Base-by-base conservation (phyloP, 2,888 invertebrate genomes). In the Protodeltote pygarga region DNA sequence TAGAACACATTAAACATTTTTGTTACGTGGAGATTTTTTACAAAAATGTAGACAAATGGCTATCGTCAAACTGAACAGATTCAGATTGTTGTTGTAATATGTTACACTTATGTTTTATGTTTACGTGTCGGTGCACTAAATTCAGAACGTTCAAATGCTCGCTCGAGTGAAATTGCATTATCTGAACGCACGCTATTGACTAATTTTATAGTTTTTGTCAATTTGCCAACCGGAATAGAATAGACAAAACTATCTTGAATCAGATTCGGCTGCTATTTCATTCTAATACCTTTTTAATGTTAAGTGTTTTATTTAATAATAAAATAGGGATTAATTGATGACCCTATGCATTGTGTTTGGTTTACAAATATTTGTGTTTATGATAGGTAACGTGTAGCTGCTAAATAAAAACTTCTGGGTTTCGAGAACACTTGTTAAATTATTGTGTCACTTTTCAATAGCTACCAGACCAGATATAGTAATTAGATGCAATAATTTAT, bases 181-280 rank as follows among this genome's bases (percentile, higher is more conserved):
- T 65, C 50, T 46, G 39, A 41, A 55, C 33, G 45, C 61, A 50
- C 40, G 48, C 47, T 57, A 59, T 67, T 52, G 49, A 59, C 50
- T 32, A 58, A 67, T 46, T 49, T 59, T 68, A 65, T 60, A 42
- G 48, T 37, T 60, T 47, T 40, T 65, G 69, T 52, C 57, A 49
- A 51, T 47, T 40, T 62, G 67, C 71, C 69, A 69, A 64, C 53
- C 46, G 48, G 58, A 69, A 65, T 51, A 46, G 42, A 58, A 60
- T 47, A 52, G 45, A 49, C 34, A 39, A 51, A 38, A 41, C 34
- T 35, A 42, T 50, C 39, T 52, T 45, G 46, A 54, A 52, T 35
- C 24, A 20, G 20, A 38, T 28, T 39, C n/a, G n/a, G 11, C 14
- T 0, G 4, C 8, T 29, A 40, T 61, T 45, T 61, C 46, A 48